These are phyloP conservation scores for Aegotheles bennettii DNA, from an alignment of 2,113 vertebrate genomes.

Conservation along the genomic window DNA sequence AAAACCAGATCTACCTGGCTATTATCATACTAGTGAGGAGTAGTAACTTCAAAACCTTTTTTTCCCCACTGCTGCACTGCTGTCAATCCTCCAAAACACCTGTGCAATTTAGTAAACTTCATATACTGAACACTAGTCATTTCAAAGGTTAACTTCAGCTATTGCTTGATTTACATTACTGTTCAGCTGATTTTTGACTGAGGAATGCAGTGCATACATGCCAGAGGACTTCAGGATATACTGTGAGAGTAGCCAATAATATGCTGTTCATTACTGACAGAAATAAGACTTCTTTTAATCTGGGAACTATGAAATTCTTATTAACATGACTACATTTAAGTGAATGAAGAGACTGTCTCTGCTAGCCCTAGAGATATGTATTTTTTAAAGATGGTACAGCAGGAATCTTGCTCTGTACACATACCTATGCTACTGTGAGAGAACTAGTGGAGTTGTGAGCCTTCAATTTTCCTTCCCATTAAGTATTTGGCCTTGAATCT, in stretches of 20 bases:
- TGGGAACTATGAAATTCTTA: neutral
- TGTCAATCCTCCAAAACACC: neutral
- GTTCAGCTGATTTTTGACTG: neutral
- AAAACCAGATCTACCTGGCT: neutral
- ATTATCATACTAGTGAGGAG: neutral
- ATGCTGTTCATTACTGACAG: neutral
- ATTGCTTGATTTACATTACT: neutral
- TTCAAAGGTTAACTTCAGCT: neutral
- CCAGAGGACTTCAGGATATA: neutral
- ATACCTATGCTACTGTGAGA: neutral
- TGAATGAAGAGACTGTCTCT: neutral
- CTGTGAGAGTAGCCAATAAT: neutral
- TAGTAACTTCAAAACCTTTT: neutral
- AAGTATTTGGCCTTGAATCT: neutral
- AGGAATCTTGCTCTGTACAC: neutral
- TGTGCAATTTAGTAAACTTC: neutral
- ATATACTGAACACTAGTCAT: neutral
- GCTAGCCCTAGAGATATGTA: neutral
- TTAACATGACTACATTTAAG: neutral
- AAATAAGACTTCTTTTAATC: neutral
- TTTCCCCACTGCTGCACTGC: neutral
- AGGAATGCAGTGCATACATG: neutral
- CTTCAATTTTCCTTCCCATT: neutral
- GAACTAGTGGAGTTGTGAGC: neutral
- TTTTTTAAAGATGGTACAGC: neutral